Percentiles rank a stretch among this genome's conserved stretches.
Evolutionary conservation across 2,113 vertebrate species (phyloP).

Genomic region (Hucho hucho): DNA sequence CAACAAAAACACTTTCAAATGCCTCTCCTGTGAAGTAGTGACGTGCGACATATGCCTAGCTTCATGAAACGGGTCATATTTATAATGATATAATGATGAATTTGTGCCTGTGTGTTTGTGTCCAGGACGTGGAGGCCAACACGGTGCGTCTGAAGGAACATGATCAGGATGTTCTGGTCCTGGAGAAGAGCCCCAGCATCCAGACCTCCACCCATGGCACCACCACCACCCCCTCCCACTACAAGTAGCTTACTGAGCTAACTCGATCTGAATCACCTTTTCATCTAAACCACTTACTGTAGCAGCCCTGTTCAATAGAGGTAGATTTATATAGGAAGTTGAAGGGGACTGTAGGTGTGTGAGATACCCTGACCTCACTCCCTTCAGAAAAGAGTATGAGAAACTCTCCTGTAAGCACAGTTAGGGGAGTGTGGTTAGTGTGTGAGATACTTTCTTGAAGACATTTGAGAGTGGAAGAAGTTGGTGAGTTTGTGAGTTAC

Average conservation of each 20-base stretch:
- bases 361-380: neutral
- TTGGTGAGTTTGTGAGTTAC: too few species aligned
- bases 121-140: constrained; percentile 97
- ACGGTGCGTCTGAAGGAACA: constrained; percentile 99
- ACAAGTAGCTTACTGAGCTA: constrained; percentile 81
- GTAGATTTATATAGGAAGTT: neutral
- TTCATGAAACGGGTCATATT: too few species aligned
- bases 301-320: neutral
- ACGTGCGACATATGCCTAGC: too few species aligned
- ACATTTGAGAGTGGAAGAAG: too few species aligned
- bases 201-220: constrained; percentile 83
- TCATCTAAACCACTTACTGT: neutral
- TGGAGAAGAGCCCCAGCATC: constrained; percentile 90
- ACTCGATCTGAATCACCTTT: neutral
- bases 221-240: constrained; percentile 83
- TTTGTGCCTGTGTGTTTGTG: constrained; percentile 45
- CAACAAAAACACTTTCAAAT: too few species aligned
- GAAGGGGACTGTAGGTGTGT: neutral
- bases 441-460: too few species aligned
- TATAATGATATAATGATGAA: neutral
- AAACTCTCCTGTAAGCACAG: too few species aligned
- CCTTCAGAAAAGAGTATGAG: too few species aligned
- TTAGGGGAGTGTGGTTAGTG: too few species aligned
- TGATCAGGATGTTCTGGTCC: constrained; percentile 94
- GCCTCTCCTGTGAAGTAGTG: too few species aligned